Evolutionary conservation across 64 coral and sea anemone genomes (phyloP), one percentile per base, ranked within the genome.

Genomic region (Catalaphyllia jardinei): DNA sequence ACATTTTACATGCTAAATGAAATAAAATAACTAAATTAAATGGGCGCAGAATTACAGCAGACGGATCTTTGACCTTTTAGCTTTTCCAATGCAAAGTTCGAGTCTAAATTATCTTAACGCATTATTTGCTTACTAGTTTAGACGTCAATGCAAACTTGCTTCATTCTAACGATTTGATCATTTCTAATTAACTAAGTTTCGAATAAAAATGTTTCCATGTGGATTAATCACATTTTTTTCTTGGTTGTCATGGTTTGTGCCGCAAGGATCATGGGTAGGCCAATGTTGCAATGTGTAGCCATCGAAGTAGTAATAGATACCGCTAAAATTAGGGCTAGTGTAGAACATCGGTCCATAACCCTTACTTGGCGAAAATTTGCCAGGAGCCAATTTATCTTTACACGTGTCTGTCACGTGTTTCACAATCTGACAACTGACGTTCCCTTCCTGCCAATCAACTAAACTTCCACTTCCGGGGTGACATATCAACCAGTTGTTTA

Each of bases 231-330:
- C 76, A 55, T 78, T 0, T 5, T 55, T 78, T 24, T 10, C 31
- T 19, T 49, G 76, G 3, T 55, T 46, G 0, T 19, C 51, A 0
- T n/a, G 25, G n/a, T 31, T 35, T 8, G 25, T 31, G 60, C 71
- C 86, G 35, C 71, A 76, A 74, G 86, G 74, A 77, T 83, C 79
- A 83, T 83, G 79, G 28, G 31, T 67, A 39, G 79, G 79, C 54
- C 54, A 83, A 15, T 67, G 24, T 0, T 31, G 8, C 3, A 8
- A 8, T 0, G 15, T 75, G 50, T 22, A 59, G 14, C 86, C 86
- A 25, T 88, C 72, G 54, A 88, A 88, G 25, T 75, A 60, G 29
- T 75, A 88, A 13, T 76, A 76, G 16, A 20, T 33, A 11, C 31
- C 31, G 0, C 19, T 8, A 28, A 28, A 83, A 25, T 8, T 10